Base-by-base conservation (phyloP, 1,140 invertebrate species). In the Elymnias hypermnestra region DNA sequence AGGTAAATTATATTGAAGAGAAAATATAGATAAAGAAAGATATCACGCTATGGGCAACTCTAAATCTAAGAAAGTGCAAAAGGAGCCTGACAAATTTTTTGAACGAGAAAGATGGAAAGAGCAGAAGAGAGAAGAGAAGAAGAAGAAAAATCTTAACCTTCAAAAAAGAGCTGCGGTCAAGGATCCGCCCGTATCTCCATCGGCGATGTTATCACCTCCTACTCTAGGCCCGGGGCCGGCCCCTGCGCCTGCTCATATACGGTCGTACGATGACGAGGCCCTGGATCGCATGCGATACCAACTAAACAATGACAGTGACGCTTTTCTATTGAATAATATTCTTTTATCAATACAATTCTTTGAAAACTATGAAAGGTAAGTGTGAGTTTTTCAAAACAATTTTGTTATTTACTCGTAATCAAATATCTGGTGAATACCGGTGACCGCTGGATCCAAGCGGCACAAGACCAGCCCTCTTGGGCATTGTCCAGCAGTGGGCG, bases 301-400 rank as follows among this genome's bases (percentile, higher is more conserved):
- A 18, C 82, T 94, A 4, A 79, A 88, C 10, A 85, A 86, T 0
- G 87, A 92, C 46, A 85, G 90, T 1, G 88, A 92, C 55, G 83
- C 88, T 0, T 95, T 95, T 65, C 77, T 95, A 1, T 69, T 95
- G 1, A 94, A 95, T 63, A 93, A 94, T 64, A 88, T 95, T 17
- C 84, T 94, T 46, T 85, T 94, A 64, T 90, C 90, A 17, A 82
- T 93, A 2, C 92, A 94, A 65, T 94, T 95, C 78, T 94, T 94
- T 45, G 87, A 90, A 29, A 92, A 95, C 74, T 94, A 90, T 63
- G 91, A 94, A 55, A 88, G 89, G 93, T 94, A 54, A 61, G 65
- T 53, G 5, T 12, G 39, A 2, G 2, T 39, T 1, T 3, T 19
- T 29, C 10, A 14, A 1, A 13, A 2, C 8, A 29, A 4, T 21